phyloP scores from a whole-genome alignment of 92 coral and sea anemone species.

The Palythoa grandis region DNA sequence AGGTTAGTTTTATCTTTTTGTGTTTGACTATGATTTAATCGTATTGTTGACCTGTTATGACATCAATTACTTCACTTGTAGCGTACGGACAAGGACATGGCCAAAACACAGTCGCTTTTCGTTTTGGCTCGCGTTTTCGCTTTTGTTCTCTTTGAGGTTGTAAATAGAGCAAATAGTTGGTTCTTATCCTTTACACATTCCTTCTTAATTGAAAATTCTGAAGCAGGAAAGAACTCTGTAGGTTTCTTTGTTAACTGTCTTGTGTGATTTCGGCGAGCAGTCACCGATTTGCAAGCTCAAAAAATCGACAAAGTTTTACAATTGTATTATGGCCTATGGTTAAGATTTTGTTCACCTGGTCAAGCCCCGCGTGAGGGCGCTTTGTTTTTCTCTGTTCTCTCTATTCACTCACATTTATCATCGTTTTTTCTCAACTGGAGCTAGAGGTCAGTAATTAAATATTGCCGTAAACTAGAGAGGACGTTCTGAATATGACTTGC shows the following conservation, averaged over 20 bases:
- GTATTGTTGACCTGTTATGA: conserved; percentile 95
- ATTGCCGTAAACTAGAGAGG: conserved; percentile 57
- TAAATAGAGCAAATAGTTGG: conserved; percentile 80
- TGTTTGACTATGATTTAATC: conserved; percentile 92
- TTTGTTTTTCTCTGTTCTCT: conserved; percentile 60
- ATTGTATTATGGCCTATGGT: conserved; percentile 59
- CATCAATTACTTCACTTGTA: conserved; percentile 95
- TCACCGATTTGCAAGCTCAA: conserved; percentile 99
- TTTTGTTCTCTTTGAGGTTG: conserved; percentile 96
- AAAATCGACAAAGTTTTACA: conserved; percentile 82
- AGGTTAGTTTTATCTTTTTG: conserved; percentile 96
- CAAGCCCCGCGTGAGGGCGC: conserved; percentile 74
- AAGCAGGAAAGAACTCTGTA: conserved; percentile 56
- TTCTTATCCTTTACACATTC: conserved; percentile 67
- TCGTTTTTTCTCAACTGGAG: conserved; percentile 48
- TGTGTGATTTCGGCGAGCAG: conserved; percentile 85
- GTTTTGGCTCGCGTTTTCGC: conserved; percentile 85
- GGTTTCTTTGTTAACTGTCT: conserved; percentile 81
- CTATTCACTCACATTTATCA: conserved; percentile 13
- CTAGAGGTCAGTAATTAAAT: conserved; percentile 62
- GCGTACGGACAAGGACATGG: conserved; percentile 88
- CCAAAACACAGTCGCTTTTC: conserved; percentile 87
- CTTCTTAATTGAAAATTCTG: conserved; percentile 61
- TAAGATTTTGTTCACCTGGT: conserved; percentile 74
- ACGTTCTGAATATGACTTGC: conserved; percentile 61